Percentiles rank a stretch among this genome's conserved stretches.
phyloP scores from a whole-genome alignment of 2,113 vertebrate species.

The Poecile atricapillus region DNA sequence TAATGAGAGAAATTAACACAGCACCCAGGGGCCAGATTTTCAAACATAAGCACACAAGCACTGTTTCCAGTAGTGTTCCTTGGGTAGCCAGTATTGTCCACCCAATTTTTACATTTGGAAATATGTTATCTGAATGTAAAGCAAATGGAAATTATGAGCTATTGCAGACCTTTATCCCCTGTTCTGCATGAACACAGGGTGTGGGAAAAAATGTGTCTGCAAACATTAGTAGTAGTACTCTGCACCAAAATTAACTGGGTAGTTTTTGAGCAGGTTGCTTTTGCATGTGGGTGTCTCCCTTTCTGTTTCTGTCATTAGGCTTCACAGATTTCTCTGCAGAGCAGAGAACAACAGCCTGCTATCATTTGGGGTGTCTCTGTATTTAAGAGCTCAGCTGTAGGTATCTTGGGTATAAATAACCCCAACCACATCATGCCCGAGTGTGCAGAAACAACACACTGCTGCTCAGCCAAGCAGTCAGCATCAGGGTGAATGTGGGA shows the following conservation, averaged over 20 bases:
- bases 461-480: neutral
- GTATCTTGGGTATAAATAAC: neutral
- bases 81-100: neutral
- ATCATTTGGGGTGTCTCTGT: neutral
- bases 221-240: neutral
- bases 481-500: neutral
- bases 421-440: rapidly evolving
- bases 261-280: neutral
- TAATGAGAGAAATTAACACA: neutral
- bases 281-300: neutral
- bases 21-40: neutral
- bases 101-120: neutral
- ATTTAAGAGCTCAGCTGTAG: neutral
- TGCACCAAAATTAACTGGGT: neutral
- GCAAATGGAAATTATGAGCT: neutral
- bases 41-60: neutral
- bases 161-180: neutral
- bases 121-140: neutral
- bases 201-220: neutral
- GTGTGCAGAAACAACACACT: neutral
- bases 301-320: neutral
- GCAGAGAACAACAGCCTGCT: neutral
- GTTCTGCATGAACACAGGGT: neutral
- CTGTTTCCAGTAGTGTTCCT: neutral
- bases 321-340: neutral